Percentiles rank a stretch among this genome's conserved stretches.
Evolutionary conservation across 2,797 vertebrate genomes (phyloP).

Genomic region (Sebastes jordani): DNA sequence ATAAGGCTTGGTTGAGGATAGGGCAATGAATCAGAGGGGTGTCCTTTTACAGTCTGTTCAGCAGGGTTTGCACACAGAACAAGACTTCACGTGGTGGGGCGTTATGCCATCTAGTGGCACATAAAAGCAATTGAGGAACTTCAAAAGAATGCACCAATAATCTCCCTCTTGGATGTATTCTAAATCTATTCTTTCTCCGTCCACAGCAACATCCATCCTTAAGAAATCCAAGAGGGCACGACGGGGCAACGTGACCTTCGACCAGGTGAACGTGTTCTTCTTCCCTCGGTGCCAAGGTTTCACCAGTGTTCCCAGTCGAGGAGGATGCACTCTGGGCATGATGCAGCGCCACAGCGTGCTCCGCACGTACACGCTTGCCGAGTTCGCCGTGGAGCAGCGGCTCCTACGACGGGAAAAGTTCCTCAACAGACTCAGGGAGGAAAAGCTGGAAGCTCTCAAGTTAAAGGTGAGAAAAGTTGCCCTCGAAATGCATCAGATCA

Average conservation of each 20-base stretch:
- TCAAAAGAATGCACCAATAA: not conserved
- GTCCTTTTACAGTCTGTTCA: slow-evolving; percentile 63
- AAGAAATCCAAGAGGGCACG: slow-evolving; percentile 89
- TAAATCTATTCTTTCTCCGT: slow-evolving; percentile 7
- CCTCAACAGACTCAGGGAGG: slow-evolving; percentile 89
- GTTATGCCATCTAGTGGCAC: slow-evolving; percentile 67
- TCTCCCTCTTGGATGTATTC: not conserved
- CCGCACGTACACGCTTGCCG: slow-evolving; percentile 88
- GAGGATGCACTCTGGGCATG: slow-evolving; percentile 97
- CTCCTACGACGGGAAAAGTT: slow-evolving; percentile 86
- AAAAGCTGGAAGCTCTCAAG: slow-evolving; percentile 89
- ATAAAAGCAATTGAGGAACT: not conserved
- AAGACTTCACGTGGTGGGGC: not conserved
- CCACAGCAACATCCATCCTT: slow-evolving; percentile 90
- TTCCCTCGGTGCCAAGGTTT: slow-evolving; percentile 98
- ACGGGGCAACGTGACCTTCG: slow-evolving; percentile 90
- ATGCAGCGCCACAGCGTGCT: slow-evolving; percentile 86
- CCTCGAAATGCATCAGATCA: not conserved
- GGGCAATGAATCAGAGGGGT: slow-evolving; percentile 64
- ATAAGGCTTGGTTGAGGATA: slow-evolving; percentile 54
- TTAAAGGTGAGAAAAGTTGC: slow-evolving; percentile 83
- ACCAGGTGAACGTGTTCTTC: slow-evolving; percentile 95
- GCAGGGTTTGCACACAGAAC: slow-evolving; percentile 7
- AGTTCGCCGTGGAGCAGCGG: slow-evolving; percentile 91
- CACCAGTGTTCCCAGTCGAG: slow-evolving; percentile 94